Conservation (phyloP, 30 jellyfish, hydroid and myxozoan species). For the Aurelia aurita complex sp. Pacific region DNA sequence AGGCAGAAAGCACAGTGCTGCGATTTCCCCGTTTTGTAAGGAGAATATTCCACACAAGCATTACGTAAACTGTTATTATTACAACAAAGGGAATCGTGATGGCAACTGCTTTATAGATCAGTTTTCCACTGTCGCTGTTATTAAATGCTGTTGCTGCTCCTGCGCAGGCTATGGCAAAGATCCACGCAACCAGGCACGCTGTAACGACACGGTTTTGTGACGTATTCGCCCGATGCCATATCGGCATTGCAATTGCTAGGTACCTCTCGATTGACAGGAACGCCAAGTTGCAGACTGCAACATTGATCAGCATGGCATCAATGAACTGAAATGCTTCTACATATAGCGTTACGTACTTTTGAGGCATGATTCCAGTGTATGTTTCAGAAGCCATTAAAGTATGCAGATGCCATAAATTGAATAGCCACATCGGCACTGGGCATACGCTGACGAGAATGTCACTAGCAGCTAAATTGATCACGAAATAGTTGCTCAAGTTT, state of each 20-base stretch:
- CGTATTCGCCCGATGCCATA: constrained; percentile 24
- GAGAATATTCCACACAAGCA: constrained; percentile 20
- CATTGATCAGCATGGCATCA: constrained; percentile 34
- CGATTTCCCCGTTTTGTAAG: neutral
- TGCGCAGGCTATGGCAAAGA: constrained; percentile 18
- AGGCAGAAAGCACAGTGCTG: constrained; percentile 17
- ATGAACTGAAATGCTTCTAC: constrained; percentile 19
- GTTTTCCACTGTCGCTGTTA: neutral
- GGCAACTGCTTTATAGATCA: constrained; percentile 15
- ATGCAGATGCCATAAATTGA: constrained; percentile 43
- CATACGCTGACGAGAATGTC: constrained; percentile 40
- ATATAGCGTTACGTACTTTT: neutral
- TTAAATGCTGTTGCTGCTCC: constrained; percentile 30
- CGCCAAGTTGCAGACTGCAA: constrained; percentile 30
- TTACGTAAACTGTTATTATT: constrained; percentile 20
- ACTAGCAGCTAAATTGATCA: constrained; percentile 28
- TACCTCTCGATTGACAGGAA: constrained; percentile 44
- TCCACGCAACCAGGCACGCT: constrained; percentile 33
- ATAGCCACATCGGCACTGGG: constrained; percentile 49
- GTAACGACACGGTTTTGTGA: constrained; percentile 11
- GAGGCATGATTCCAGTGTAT: constrained; percentile 11
- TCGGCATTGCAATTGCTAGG: constrained; percentile 44
- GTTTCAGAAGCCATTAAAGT: neutral
- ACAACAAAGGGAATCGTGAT: constrained; percentile 32
- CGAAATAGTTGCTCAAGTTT: constrained; percentile 34